These are phyloP conservation scores for Amphiprion clarkii DNA, from an alignment of 2,797 vertebrate species.

Conservation along the genomic window DNA sequence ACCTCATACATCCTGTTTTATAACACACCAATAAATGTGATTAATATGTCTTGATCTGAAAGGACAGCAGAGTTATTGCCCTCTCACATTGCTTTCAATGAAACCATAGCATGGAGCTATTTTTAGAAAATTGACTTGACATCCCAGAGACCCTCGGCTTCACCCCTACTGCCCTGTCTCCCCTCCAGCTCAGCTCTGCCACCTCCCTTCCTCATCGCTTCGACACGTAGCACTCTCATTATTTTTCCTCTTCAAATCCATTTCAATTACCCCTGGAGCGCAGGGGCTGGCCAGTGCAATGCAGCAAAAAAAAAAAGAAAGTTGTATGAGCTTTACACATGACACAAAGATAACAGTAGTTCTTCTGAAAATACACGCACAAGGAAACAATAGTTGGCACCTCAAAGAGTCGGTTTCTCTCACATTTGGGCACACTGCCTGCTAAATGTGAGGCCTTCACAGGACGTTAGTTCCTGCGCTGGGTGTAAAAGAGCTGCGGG, in stretches of 20 bases:
- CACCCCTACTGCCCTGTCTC: slow-evolving; percentile 53
- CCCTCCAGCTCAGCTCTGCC: slow-evolving; percentile 53
- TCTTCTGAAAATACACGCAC: slow-evolving; percentile 30
- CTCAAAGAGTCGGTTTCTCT: slow-evolving; percentile 55
- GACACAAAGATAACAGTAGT: not conserved
- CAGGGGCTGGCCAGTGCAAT: not conserved
- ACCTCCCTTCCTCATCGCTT: slow-evolving; percentile 42
- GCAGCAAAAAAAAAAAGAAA: not conserved
- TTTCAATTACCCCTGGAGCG: slow-evolving; percentile 62
- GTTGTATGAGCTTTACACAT: slow-evolving; percentile 6
- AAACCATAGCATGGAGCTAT: slow-evolving; percentile 59
- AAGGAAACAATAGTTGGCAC: slow-evolving; percentile 46
- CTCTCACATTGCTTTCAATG: slow-evolving; percentile 58
- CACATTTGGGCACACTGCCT: slow-evolving; percentile 47
- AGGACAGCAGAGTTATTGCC: slow-evolving; percentile 69
- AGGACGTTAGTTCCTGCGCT: slow-evolving; percentile 51
- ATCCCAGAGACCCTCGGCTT: slow-evolving; percentile 34
- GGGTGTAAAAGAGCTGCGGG: slow-evolving; percentile 63
- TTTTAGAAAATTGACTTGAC: slow-evolving; percentile 68
- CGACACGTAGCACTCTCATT: slow-evolving; percentile 71
- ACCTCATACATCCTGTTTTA: slow-evolving; percentile 58
- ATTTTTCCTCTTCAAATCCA: slow-evolving; percentile 58
- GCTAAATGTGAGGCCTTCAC: slow-evolving; percentile 59
- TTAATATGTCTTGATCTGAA: slow-evolving; percentile 63
- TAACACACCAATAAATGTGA: slow-evolving; percentile 62